Evolutionary conservation across 2,113 vertebrate genomes (phyloP).

Genomic region (Mystacornis crossleyi): DNA sequence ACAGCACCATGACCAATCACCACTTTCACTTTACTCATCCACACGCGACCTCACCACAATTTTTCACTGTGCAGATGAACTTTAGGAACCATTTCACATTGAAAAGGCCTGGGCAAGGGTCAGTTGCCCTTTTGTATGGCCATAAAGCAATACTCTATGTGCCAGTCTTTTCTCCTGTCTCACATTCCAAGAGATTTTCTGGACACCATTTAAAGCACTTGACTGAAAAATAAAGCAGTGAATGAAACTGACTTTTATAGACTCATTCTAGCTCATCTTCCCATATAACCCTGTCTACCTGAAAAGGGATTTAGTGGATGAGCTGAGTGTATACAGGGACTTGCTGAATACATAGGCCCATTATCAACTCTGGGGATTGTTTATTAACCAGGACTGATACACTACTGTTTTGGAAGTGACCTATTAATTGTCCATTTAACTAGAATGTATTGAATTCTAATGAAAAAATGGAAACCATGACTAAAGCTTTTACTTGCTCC

Average conservation of each 20-base stretch:
- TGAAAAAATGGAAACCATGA: conserved; percentile 90
- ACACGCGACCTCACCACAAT: conserved; percentile 95
- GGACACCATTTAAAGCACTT: conserved; percentile 84
- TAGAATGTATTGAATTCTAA: conserved; percentile 88
- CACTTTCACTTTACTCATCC: conserved; percentile 93
- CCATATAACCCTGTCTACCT: conserved; percentile 90
- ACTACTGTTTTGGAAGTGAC: conserved; percentile 86
- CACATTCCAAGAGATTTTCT: conserved; percentile 85
- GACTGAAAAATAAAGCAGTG: conserved; percentile 93
- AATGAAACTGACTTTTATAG: conserved; percentile 99
- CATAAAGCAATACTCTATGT: conserved; percentile 81
- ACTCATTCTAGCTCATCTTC: conserved; percentile 98
- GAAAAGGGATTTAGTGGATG: conserved; percentile 89
- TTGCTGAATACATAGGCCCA: conserved; percentile 79
- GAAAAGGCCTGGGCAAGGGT: conserved; percentile 83
- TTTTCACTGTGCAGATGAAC: conserved; percentile 96
- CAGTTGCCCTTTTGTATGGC: conserved; percentile 82
- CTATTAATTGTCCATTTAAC: conserved; percentile 97
- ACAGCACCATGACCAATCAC: conserved; percentile 91
- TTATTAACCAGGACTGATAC: conserved; percentile 81
- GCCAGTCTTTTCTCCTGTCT: conserved; percentile 88
- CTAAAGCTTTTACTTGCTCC: conserved; percentile 90
- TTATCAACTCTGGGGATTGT: conserved; percentile 79
- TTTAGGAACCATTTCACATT: conserved; percentile 81
- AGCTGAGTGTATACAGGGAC: conserved; percentile 83